Base-by-base conservation (phyloP, 2,797 vertebrate species). In the Fistularia tabacaria region DNA sequence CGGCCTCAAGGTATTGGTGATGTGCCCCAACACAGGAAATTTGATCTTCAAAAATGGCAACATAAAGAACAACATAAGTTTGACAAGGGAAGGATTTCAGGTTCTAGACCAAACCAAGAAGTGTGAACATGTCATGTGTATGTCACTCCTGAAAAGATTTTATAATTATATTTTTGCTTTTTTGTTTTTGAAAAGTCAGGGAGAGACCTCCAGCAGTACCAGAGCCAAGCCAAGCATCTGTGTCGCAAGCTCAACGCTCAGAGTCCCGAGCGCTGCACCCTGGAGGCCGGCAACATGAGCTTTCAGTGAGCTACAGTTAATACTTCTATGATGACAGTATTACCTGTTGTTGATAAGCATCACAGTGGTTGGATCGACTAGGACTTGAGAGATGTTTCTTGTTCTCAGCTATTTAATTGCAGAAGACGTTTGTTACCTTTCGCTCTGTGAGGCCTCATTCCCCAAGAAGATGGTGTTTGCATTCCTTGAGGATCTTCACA, bases 211-310 rank as follows among this genome's bases (percentile, higher is more conserved):
- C 94, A 95, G 62, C 94, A 92, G 51, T 95, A 97, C 85, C 95
- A 98, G 85, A 95, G 80, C 60, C 94, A 95, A 59, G 94, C 93
- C 40, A 98, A 97, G 69, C 94, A 95, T 77, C 92, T 97, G n/a
- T 96, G 92, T 61, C 90, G 93, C 7, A 98, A 92, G 62, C 79
- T 98, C 53, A 94, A 92, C 1, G 90, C 93, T 43, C 94, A 95
- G 62, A 96, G 95, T 15, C 96, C 94, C 0, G 92, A 92, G 1
- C 88, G 94, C 1, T 98, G 95, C 51, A 97, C 95, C 0, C 73
- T 98, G 56, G 94, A 98, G 82, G 92, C 93, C 0, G 92, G 94
- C 38, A 79, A 89, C 67, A 89, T 94, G 91, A 85, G 90, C 71
- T 98, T 98, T 69, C 94, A 98, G 95, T 98, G 56, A 93, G 96